These are phyloP conservation scores for Xiphorhynchus elegans DNA, from an alignment of 2,113 vertebrate genomes.

Conservation along the genomic window DNA sequence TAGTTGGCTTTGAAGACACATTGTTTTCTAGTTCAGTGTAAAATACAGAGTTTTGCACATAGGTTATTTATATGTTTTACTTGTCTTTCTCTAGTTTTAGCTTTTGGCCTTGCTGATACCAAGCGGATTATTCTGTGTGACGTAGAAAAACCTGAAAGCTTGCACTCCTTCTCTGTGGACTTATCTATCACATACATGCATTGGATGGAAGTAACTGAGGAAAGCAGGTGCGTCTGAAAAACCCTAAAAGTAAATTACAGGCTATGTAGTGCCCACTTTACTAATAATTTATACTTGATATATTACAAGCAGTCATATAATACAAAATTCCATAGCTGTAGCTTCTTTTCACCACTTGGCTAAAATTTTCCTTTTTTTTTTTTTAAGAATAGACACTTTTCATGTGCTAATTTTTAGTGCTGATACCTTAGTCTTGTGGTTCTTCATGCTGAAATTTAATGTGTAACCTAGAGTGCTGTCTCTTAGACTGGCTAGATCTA, in stretches of 20 bases:
- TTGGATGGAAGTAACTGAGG: constrained; percentile 96
- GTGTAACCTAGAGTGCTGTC: neutral
- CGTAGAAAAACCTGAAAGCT: constrained; percentile 95
- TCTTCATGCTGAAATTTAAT: neutral
- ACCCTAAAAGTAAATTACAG: neutral
- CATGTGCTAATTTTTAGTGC: neutral
- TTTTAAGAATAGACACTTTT: neutral
- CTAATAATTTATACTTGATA: neutral
- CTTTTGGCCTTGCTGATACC: constrained; percentile 92
- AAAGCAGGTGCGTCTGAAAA: constrained; percentile 83
- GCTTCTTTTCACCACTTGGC: neutral
- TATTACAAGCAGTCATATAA: neutral
- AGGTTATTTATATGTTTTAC: neutral
- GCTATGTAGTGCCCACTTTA: neutral
- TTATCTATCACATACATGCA: constrained; percentile 91
- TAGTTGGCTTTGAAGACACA: neutral
- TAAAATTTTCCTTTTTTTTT: neutral
- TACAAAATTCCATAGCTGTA: neutral
- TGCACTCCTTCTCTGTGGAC: constrained; percentile 89
- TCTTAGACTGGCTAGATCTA: neutral
- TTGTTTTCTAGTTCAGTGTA: neutral
- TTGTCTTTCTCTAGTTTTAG: constrained; percentile 82
- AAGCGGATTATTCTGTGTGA: constrained; percentile 93
- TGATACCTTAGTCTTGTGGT: neutral
- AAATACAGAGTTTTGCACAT: neutral